These are phyloP conservation scores for Chaetodon auriga DNA, from an alignment of 2,113 vertebrate species.

Conservation along the genomic window DNA sequence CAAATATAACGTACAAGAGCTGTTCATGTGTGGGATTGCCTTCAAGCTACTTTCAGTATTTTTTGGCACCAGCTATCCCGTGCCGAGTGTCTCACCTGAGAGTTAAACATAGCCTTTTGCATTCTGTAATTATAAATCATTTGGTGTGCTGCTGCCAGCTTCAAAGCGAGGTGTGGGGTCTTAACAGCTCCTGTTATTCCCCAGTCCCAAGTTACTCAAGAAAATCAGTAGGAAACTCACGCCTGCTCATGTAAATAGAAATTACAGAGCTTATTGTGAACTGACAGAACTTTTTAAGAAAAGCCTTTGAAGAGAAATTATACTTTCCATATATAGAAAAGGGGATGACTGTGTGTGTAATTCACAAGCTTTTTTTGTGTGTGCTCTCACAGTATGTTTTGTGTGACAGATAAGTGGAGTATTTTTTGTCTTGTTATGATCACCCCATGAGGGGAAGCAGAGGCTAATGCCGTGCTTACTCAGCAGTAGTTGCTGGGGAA, in stretches of 20 bases:
- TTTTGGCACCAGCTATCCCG: constrained; percentile 11
- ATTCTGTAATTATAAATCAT: constrained; percentile 56
- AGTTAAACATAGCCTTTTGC: constrained; percentile 38
- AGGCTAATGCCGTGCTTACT: constrained; percentile 66
- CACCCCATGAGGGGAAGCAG: constrained; percentile 63
- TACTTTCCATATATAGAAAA: constrained; percentile 13
- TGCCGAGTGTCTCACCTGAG: constrained; percentile 39
- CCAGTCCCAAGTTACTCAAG: neutral
- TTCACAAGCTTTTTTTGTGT: neutral
- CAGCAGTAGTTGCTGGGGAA: constrained; percentile 71
- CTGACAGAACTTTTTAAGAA: neutral
- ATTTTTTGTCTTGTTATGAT: constrained; percentile 61
- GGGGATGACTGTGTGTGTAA: neutral
- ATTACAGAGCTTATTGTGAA: constrained; percentile 19
- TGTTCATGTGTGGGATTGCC: constrained; percentile 47
- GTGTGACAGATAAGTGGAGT: constrained; percentile 24
- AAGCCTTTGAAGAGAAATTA: constrained; percentile 18
- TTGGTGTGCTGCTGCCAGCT: constrained; percentile 28
- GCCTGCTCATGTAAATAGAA: constrained; percentile 1
- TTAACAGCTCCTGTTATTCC: constrained; percentile 11
- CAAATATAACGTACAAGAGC: neutral
- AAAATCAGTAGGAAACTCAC: constrained; percentile 1
- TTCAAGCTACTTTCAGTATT: constrained; percentile 12
- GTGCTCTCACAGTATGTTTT: constrained; percentile 4
- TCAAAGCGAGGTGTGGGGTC: constrained; percentile 59